Evolutionary conservation across 1,140 invertebrate species (phyloP).

Genomic region (Drosophila tani): DNA sequence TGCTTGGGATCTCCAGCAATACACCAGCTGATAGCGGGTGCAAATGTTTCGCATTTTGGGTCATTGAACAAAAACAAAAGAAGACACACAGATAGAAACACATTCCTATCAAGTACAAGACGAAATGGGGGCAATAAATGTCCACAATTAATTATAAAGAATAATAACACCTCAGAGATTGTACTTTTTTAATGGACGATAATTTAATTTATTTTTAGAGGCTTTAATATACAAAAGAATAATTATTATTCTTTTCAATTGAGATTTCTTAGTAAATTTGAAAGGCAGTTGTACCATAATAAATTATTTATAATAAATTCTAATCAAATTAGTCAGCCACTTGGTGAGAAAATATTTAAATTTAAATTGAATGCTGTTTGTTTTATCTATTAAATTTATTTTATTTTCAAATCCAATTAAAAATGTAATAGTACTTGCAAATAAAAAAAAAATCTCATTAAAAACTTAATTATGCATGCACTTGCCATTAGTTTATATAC

Average conservation of each 20-base stretch:
- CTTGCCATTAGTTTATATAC: slow-evolving; percentile 7
- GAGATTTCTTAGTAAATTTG: not conserved
- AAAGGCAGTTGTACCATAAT: not conserved
- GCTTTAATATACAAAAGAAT: not conserved
- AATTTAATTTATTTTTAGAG: not conserved
- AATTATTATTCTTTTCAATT: not conserved
- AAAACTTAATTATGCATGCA: slow-evolving; percentile 23
- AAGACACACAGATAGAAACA: not conserved
- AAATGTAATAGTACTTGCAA: not conserved
- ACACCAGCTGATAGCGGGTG: slow-evolving; percentile 27
- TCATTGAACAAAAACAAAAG: slow-evolving; percentile 23
- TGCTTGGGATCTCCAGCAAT: not conserved
- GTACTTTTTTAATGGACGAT: not conserved
- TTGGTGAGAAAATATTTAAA: slow-evolving; percentile 9
- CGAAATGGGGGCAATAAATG: not conserved
- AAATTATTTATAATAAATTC: not conserved
- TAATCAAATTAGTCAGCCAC: not conserved
- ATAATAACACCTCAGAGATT: not conserved
- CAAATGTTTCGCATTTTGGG: slow-evolving; percentile 31
- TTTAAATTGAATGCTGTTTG: not conserved
- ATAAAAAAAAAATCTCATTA: not conserved
- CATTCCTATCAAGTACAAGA: not conserved
- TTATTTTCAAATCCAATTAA: slow-evolving; percentile 8
- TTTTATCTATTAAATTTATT: slow-evolving; percentile 6
- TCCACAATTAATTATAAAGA: not conserved